Evolutionary conservation across 2,888 invertebrate species (phyloP).

Genomic region (Thereva nobilitata): DNA sequence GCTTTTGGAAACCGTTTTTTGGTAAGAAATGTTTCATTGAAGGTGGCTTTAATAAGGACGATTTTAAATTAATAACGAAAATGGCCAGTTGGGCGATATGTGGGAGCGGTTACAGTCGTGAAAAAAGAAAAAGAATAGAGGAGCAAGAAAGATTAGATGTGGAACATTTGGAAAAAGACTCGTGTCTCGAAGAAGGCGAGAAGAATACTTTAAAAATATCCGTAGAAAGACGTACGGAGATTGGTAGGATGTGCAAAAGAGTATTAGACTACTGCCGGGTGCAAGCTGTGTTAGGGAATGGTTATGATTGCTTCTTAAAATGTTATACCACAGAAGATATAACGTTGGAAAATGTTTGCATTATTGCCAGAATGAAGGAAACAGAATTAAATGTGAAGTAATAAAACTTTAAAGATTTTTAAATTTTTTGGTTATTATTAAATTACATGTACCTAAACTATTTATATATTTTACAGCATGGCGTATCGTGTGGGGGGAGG

Average conservation of each 20-base stretch:
- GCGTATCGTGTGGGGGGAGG: too few relatives aligned
- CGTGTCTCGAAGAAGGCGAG: constrained; percentile 46
- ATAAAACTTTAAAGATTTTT: constrained; percentile 81
- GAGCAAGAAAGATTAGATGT: constrained; percentile 23
- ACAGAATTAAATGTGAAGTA: constrained; percentile 7
- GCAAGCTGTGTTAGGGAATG: constrained; percentile 63
- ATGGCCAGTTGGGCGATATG: constrained; percentile 91
- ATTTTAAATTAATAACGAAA: constrained; percentile 77
- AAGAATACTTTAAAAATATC: constrained; percentile 46
- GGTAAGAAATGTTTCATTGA: constrained; percentile 67
- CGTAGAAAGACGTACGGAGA: constrained; percentile 61
- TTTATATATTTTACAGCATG: too few relatives aligned
- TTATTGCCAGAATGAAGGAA: constrained; percentile 60
- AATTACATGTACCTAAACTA: too few relatives aligned
- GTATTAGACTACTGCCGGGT: constrained; percentile 78
- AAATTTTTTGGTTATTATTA: too few relatives aligned
- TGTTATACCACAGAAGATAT: constrained; percentile 68
- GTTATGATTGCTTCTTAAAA: constrained; percentile 66
- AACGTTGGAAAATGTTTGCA: constrained; percentile 79
- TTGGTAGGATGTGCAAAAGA: constrained; percentile 76
- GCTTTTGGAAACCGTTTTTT: constrained; percentile 71
- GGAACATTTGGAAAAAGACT: constrained; percentile 37
- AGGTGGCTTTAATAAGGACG: constrained; percentile 63
- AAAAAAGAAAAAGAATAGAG: constrained; percentile 52
- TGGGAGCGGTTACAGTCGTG: constrained; percentile 68